phyloP scores from a whole-genome alignment of 2,113 vertebrate species.

The Mohoua ochrocephala region DNA sequence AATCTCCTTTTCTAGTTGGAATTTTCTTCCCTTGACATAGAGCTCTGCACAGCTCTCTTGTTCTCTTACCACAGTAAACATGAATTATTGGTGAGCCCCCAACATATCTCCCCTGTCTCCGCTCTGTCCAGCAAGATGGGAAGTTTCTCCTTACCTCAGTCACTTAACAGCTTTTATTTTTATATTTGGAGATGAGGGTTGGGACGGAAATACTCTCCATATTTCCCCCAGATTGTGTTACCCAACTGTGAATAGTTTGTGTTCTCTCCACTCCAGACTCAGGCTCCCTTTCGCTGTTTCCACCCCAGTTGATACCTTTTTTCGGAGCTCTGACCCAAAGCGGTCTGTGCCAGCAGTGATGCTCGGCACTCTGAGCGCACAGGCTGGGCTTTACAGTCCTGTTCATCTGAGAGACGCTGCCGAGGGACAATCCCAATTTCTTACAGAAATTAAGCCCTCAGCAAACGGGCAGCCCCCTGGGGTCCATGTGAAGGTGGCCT shows the following conservation, averaged over 20 bases:
- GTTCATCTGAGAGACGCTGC: background rate
- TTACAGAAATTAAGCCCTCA: background rate
- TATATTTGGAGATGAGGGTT: background rate
- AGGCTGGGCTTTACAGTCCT: background rate
- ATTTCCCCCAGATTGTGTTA: background rate
- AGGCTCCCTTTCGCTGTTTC: background rate
- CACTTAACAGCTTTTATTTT: background rate
- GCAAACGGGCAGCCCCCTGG: background rate
- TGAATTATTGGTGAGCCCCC: background rate
- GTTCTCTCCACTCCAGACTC: background rate
- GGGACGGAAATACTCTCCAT: background rate
- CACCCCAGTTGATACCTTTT: background rate
- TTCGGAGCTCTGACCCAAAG: background rate
- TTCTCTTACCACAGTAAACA: background rate
- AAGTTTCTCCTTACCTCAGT: background rate
- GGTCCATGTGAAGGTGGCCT: background rate
- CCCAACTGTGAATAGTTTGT: background rate
- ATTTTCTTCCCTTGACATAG: background rate
- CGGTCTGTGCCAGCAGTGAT: background rate
- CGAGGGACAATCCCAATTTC: background rate
- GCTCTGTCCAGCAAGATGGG: background rate
- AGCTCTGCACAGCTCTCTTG: background rate
- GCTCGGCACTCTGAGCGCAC: background rate
- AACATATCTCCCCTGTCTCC: background rate
- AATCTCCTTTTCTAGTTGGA: background rate